phyloP scores from a whole-genome alignment of 1,140 invertebrate species.

The Drosophila bipectinata region DNA sequence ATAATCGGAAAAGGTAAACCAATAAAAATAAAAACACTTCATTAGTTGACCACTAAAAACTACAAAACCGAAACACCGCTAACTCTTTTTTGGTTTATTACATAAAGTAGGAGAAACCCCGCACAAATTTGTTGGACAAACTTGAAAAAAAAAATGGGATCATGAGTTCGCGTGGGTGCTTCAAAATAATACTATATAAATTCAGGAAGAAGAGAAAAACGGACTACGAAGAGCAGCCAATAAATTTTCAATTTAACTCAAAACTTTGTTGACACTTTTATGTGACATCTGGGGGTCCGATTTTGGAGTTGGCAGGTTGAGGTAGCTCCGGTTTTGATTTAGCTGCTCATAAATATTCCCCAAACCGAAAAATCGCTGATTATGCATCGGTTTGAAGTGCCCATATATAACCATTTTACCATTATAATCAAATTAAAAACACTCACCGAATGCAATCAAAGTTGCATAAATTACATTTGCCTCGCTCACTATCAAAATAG shows the following conservation, averaged over 20 bases:
- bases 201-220: background rate
- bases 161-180: conserved; percentile 41
- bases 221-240: conserved; percentile 17
- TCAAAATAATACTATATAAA: background rate
- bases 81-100: conserved; percentile 47
- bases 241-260: conserved; percentile 57
- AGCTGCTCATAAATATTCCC: conserved; percentile 59
- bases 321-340: conserved; percentile 40
- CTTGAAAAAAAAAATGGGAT: background rate
- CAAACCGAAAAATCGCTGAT: conserved; percentile 41
- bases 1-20: conserved; percentile 34
- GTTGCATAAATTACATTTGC: conserved; percentile 72
- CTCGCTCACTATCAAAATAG: conserved; percentile 35
- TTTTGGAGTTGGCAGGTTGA: conserved; percentile 12
- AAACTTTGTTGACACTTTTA: conserved; percentile 59
- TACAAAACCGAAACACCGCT: conserved; percentile 54
- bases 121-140: conserved; percentile 33
- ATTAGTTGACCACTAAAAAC: conserved; percentile 53
- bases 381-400: conserved; percentile 44
- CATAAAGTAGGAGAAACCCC: conserved; percentile 49
- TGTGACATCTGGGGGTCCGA: conserved; percentile 56
- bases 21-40: conserved; percentile 66
- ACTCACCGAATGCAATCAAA: conserved; percentile 79
- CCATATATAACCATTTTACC: conserved; percentile 72
- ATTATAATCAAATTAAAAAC: conserved; percentile 81